Evolutionary conservation across 2,113 vertebrate species (phyloP).

Genomic region (Bombycilla garrulus): DNA sequence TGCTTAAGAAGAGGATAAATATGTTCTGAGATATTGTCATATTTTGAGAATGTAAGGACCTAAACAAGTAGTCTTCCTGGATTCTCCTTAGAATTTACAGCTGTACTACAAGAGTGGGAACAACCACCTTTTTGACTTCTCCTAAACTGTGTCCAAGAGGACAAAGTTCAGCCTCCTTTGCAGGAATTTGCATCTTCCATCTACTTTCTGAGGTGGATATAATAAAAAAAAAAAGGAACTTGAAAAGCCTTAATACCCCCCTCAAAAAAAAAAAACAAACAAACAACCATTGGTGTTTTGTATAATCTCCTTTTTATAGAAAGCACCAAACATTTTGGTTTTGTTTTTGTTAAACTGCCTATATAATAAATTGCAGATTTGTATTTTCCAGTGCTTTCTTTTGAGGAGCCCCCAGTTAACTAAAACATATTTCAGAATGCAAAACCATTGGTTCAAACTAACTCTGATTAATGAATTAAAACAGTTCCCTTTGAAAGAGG

Average conservation of each 20-base stretch:
- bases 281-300: neutral
- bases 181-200: neutral
- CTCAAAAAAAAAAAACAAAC: neutral
- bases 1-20: neutral
- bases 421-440: neutral
- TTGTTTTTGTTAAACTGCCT: neutral
- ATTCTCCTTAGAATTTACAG: neutral
- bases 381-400: neutral
- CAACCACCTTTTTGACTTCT: neutral
- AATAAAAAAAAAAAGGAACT: too few relatives aligned
- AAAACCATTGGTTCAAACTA: neutral
- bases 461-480: neutral
- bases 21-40: neutral
- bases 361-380: neutral
- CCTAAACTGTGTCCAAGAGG: neutral
- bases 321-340: neutral
- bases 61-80: neutral
- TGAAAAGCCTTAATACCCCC: too few relatives aligned
- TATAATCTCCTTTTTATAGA: neutral
- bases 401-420: neutral
- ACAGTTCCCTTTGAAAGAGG: neutral
- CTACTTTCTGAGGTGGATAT: neutral
- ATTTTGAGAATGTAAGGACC: neutral
- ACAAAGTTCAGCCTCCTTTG: neutral
- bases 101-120: neutral